These are phyloP conservation scores for Ectropis crepuscularia DNA, from an alignment of 2,888 invertebrate genomes.

Conservation along the genomic window DNA sequence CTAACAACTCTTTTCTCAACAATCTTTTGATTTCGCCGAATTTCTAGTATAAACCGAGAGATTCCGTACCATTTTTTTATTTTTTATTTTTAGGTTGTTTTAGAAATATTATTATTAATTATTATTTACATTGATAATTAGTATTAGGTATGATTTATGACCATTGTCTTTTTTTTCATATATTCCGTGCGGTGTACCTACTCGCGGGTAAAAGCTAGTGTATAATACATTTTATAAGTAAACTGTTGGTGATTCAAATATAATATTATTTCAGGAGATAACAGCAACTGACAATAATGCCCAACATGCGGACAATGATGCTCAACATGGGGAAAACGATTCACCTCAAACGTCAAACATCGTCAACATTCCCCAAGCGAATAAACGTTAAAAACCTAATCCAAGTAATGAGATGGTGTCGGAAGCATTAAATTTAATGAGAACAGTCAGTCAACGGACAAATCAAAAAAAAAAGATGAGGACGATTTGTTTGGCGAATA, in stretches of 20 bases:
- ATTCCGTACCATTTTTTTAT: slow-evolving; percentile 23
- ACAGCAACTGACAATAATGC: slow-evolving; percentile 26
- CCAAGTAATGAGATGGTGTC: slow-evolving; percentile 32
- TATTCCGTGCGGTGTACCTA: slow-evolving; percentile 29
- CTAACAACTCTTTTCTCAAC: slow-evolving; percentile 28
- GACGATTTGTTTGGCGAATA: slow-evolving; percentile 26
- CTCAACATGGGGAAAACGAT: slow-evolving; percentile 27
- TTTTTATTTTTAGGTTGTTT: slow-evolving; percentile 29
- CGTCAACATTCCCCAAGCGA: slow-evolving; percentile 24
- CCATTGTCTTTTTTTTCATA: slow-evolving; percentile 28
- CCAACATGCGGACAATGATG: slow-evolving; percentile 27
- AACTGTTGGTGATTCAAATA: slow-evolving; percentile 28
- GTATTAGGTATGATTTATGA: slow-evolving; percentile 30
- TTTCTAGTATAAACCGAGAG: slow-evolving; percentile 26
- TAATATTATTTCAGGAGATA: slow-evolving; percentile 31
- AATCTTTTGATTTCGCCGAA: slow-evolving; percentile 27
- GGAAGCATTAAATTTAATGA: slow-evolving; percentile 24
- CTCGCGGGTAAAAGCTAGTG: slow-evolving; percentile 30
- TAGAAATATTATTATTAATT: slow-evolving; percentile 25
- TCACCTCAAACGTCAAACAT: slow-evolving; percentile 15
- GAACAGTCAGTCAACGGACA: slow-evolving; percentile 13
- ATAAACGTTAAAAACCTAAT: slow-evolving; percentile 31
- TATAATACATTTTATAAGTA: slow-evolving; percentile 30
- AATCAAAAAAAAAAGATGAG: slow-evolving; percentile 22
- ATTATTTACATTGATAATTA: slow-evolving; percentile 28